A percentile compares a stretch with the other conserved stretches of the same genome.
phyloP scores from a whole-genome alignment of 1,140 invertebrate species.

The Pemphigus obesinymphae region DNA sequence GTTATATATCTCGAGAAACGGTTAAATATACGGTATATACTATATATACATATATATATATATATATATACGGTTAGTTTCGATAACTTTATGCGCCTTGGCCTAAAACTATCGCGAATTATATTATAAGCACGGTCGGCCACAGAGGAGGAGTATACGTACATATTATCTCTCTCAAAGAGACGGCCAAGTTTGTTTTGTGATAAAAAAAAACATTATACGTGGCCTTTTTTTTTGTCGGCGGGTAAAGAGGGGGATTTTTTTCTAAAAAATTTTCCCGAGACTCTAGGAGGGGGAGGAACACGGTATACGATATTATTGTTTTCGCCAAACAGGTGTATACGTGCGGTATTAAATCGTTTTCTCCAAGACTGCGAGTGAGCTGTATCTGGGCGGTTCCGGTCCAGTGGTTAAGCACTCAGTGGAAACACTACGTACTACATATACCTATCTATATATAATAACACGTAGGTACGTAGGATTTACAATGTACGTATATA shows the following conservation, averaged over 20 bases:
- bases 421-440: neutral
- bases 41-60: neutral
- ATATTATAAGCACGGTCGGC: neutral
- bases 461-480: too few relatives aligned
- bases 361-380: constrained; percentile 9
- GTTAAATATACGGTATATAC: too few relatives aligned
- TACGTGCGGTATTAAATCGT: neutral
- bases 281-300: neutral
- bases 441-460: neutral
- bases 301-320: neutral
- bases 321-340: neutral
- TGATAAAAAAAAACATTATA: neutral
- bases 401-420: constrained; percentile 9
- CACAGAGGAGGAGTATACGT: too few relatives aligned
- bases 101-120: neutral
- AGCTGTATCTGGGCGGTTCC: constrained; percentile 12
- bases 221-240: too few relatives aligned
- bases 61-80: neutral
- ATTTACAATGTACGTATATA: too few relatives aligned
- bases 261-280: too few relatives aligned
- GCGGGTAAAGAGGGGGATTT: too few relatives aligned
- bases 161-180: neutral
- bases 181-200: neutral
- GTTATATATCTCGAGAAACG: neutral
- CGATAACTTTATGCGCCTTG: neutral